phyloP scores from a whole-genome alignment of 2,797 vertebrate genomes.

The Pachyuromys duprasi region DNA sequence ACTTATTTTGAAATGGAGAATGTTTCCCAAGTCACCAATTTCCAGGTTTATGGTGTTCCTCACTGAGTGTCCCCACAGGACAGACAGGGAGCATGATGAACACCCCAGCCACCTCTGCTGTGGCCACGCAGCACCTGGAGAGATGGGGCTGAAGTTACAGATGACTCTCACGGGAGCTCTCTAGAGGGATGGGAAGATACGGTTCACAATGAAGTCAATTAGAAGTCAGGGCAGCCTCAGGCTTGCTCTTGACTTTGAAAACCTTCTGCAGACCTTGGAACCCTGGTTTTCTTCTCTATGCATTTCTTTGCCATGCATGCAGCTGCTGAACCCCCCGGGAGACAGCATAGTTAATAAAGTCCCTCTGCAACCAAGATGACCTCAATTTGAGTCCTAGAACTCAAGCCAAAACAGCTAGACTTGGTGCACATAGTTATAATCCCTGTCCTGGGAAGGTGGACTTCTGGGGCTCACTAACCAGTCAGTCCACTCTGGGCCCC shows the following conservation, averaged over 20 bases:
- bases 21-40: constrained; percentile 50
- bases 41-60: constrained; percentile 9
- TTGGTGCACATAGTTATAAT: neutral
- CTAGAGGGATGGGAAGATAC: neutral
- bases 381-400: neutral
- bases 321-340: neutral
- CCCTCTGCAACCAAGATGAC: neutral
- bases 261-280: neutral
- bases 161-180: neutral
- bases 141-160: neutral
- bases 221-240: neutral
- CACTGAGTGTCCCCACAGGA: constrained; percentile 36
- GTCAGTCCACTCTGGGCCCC: neutral
- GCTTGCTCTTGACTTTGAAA: constrained; percentile 17
- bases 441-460: neutral
- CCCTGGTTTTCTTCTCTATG: constrained; percentile 15
- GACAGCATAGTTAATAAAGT: neutral
- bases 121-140: neutral
- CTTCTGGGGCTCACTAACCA: neutral
- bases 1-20: constrained; percentile 61
- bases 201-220: constrained; percentile 4
- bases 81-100: neutral
- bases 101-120: neutral
- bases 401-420: neutral
- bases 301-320: neutral